phyloP scores from a whole-genome alignment of 2,888 invertebrate genomes.

The Heliconius ethilla region DNA sequence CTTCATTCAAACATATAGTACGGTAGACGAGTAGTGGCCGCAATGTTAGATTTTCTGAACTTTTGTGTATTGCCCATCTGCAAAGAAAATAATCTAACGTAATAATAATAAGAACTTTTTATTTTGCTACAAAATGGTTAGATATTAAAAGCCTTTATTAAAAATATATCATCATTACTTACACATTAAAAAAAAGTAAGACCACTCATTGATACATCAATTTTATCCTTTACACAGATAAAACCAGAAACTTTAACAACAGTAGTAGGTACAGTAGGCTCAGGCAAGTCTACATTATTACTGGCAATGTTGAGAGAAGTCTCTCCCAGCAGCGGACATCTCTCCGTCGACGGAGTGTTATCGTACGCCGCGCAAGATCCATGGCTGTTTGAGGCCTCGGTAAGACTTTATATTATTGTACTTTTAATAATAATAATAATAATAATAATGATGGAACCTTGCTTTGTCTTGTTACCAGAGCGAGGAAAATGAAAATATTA shows the following conservation, averaged over 20 bases:
- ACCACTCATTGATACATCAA: too few relatives aligned
- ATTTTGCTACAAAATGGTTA: too few relatives aligned
- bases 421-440: too few relatives aligned
- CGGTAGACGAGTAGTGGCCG: not conserved
- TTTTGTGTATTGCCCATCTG: too few relatives aligned
- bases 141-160: too few relatives aligned
- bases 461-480: not conserved
- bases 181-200: too few relatives aligned
- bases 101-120: too few relatives aligned
- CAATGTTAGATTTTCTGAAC: too few relatives aligned
- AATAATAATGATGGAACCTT: too few relatives aligned
- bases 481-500: too few relatives aligned
- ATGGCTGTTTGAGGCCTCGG: conserved; percentile 83
- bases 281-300: conserved; percentile 88
- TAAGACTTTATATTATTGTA: conserved; percentile 48
- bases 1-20: not conserved
- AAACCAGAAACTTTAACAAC: conserved; percentile 79
- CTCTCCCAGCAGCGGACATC: conserved; percentile 79
- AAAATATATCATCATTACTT: too few relatives aligned
- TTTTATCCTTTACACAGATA: conserved; percentile 54
- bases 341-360: conserved; percentile 75
- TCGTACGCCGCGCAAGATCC: conserved; percentile 86
- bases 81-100: too few relatives aligned
- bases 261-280: conserved; percentile 88
- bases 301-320: conserved; percentile 89